phyloP scores from a whole-genome alignment of 2,113 vertebrate species.

The Aegypius monachus region DNA sequence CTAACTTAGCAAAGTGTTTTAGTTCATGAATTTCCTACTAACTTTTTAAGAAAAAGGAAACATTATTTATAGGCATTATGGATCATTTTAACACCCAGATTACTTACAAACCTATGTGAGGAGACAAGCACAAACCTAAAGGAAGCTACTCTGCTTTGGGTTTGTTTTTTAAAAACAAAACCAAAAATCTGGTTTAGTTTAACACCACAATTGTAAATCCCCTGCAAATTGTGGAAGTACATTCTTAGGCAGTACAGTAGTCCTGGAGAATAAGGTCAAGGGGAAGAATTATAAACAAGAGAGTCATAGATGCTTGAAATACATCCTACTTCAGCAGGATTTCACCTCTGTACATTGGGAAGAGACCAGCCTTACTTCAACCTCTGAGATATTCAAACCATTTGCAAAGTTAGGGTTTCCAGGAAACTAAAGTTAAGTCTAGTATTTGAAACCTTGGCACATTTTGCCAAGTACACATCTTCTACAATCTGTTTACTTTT shows the following conservation, averaged over 20 bases:
- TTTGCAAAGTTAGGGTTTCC: background rate
- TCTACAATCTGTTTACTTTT: background rate
- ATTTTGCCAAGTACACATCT: background rate
- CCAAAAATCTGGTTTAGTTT: background rate
- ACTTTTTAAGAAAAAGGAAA: background rate
- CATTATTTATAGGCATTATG: background rate
- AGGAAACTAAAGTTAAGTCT: background rate
- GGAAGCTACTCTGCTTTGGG: background rate
- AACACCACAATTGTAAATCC: background rate
- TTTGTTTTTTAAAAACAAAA: background rate
- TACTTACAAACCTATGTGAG: background rate
- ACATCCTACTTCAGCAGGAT: background rate
- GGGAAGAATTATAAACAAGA: background rate
- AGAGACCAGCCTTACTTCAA: background rate
- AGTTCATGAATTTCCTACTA: background rate
- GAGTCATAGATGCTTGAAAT: background rate
- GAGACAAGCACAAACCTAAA: background rate
- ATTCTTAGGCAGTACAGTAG: background rate
- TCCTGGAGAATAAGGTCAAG: rapidly evolving
- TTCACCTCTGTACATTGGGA: background rate
- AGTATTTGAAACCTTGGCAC: background rate
- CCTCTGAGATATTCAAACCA: background rate
- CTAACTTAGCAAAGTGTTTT: background rate
- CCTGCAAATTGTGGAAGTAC: background rate
- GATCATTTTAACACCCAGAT: background rate